Conservation (phyloP, 2,888 invertebrate genomes). For the Eupithecia insigniata region DNA sequence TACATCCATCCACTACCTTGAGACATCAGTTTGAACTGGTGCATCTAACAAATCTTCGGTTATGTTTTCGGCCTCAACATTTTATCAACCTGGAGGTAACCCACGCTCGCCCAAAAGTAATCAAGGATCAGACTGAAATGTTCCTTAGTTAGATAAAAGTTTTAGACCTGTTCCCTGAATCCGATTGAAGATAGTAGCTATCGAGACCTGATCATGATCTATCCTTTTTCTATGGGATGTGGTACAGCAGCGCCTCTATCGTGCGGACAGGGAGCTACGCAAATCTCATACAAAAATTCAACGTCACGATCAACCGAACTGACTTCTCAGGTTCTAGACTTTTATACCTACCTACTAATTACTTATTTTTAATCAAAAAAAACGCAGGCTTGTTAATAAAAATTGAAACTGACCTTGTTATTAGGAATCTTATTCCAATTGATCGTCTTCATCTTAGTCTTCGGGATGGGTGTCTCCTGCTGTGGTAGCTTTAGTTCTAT, state of each 20-base stretch:
- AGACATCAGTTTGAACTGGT: neutral
- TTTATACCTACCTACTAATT: too few relatives aligned
- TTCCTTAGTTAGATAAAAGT: neutral
- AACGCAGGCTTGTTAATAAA: too few relatives aligned
- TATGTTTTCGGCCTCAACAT: neutral
- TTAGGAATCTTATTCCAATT: slow-evolving; percentile 99
- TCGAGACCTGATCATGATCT: too few relatives aligned
- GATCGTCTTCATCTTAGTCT: slow-evolving; percentile 97
- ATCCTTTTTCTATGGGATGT: too few relatives aligned
- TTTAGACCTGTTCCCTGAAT: neutral
- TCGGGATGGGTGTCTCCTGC: slow-evolving; percentile 96
- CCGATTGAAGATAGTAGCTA: too few relatives aligned
- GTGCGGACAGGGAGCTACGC: too few relatives aligned
- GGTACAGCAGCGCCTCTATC: too few relatives aligned
- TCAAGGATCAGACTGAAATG: neutral
- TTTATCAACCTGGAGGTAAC: neutral
- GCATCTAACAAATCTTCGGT: neutral
- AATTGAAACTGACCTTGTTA: slow-evolving; percentile 86
- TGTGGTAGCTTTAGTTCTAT: slow-evolving; percentile 88
- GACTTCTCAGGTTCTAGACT: too few relatives aligned
- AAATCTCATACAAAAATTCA: too few relatives aligned
- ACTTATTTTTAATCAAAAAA: neutral
- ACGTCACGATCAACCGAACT: too few relatives aligned
- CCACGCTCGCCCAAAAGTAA: neutral
- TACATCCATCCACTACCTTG: neutral